These are phyloP conservation scores for Brachionus sp. DNA, from an alignment of 1,140 invertebrate genomes.

Conservation along the genomic window DNA sequence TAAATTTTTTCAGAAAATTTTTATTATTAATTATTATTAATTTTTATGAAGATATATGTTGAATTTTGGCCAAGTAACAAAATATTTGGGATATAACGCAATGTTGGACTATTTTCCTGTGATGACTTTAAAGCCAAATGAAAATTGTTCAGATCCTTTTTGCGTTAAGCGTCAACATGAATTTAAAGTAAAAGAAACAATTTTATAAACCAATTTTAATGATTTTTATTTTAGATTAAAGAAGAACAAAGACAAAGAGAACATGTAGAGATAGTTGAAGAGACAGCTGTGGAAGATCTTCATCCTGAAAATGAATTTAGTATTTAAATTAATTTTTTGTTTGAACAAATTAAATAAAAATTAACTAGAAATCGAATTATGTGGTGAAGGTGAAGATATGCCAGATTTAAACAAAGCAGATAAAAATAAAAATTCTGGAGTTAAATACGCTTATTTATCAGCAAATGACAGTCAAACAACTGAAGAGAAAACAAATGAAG, in stretches of 20 bases:
- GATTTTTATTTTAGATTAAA: background rate
- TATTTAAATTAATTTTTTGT: background rate
- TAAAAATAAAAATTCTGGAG: background rate
- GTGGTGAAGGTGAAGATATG: constrained; percentile 41
- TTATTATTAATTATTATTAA: background rate
- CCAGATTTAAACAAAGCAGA: constrained; percentile 13
- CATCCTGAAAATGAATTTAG: constrained; percentile 44
- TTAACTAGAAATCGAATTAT: constrained; percentile 36
- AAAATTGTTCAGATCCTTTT: constrained; percentile 77
- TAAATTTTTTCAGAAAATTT: background rate
- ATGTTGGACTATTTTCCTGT: constrained; percentile 91
- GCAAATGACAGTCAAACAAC: constrained; percentile 1
- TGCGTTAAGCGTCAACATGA: constrained; percentile 63
- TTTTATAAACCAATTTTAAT: background rate
- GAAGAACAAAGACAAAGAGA: constrained; percentile 19
- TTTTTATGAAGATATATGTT: constrained; percentile 81
- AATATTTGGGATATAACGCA: constrained; percentile 95
- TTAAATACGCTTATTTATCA: background rate
- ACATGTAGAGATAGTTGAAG: background rate
- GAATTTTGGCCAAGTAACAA: constrained; percentile 79
- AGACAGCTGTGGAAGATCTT: constrained; percentile 1
- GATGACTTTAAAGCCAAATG: constrained; percentile 87
- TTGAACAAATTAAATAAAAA: background rate
- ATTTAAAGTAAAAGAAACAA: background rate
- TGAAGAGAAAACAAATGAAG: background rate